Conservation (phyloP, 1,140 invertebrate species). For the Ceratosolen fusciceps region DNA sequence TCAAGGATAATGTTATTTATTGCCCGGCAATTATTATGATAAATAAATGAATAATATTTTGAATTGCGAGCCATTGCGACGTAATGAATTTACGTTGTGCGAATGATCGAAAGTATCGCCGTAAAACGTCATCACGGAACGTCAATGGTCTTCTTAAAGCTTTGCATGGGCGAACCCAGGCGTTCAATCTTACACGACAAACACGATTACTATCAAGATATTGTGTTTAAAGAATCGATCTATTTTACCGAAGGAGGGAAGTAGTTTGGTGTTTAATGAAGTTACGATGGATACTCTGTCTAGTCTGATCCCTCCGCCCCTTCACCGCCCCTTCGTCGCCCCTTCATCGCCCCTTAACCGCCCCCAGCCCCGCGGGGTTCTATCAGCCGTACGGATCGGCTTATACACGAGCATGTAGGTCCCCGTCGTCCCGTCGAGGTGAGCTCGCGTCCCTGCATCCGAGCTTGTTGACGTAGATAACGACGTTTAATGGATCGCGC, state of each 20-base stretch:
- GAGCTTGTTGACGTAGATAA: conserved; percentile 53
- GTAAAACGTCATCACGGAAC: no score
- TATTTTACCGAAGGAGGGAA: background rate
- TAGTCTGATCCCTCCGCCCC: background rate
- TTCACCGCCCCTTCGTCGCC: background rate
- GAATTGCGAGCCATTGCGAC: no score
- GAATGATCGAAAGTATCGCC: no score
- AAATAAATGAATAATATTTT: no score
- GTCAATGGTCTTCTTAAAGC: no score
- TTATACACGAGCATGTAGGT: background rate
- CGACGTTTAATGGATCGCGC: conserved; percentile 54
- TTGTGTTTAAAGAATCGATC: conserved; percentile 36
- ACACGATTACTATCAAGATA: background rate
- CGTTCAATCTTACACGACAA: background rate
- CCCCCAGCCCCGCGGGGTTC: no score
- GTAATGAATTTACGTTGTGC: no score
- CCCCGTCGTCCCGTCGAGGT: conserved; percentile 1
- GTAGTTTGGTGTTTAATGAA: conserved; percentile 29
- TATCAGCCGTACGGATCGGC: no score
- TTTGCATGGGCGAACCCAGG: no score
- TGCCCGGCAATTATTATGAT: no score
- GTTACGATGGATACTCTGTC: background rate
- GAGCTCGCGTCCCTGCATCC: conserved; percentile 43
- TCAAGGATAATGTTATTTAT: no score
- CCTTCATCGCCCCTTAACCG: background rate